Evolutionary conservation across 2,888 invertebrate genomes (phyloP), one percentile per base, ranked within the genome.

Genomic region (Lithophane leautieri): DNA sequence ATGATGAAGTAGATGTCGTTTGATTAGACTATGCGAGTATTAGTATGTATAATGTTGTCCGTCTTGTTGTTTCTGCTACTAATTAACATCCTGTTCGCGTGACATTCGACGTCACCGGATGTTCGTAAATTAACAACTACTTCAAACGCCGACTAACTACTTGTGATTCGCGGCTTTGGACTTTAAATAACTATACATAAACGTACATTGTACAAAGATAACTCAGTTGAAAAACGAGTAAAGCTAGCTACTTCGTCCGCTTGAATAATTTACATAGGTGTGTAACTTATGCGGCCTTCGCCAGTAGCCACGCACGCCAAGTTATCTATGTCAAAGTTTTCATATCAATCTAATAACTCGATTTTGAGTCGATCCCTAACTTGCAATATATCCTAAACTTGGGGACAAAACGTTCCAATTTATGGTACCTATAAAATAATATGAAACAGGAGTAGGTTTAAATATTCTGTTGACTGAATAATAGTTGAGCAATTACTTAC

Each of bases 121-220:
- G 70, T 75, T 82, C 65, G 70, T 60, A 65, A 73, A 81, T 84
- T 73, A 76, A 81, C 73, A 76, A 81, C 72, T 84, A 72, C 81
- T 75, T 67, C 75, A 84, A 84, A 84, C 50, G 75, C 28, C 44
- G 67, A 52, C 70, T 66, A 84, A 72, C 60, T 81, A 69, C 70
- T 71, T 76, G 67, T 68, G 72, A 81, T 67, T 80, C 75, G 75
- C 40, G 60, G 84, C 71, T 80, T 80, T 80, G n/a, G 56, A 72
- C 66, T 68, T 69, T 50, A 75, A 83, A 80, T 82, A 79, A 79
- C 68, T 81, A 25, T 60, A 72, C 34, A 19, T 68, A 54, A 67
- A 67, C 50, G 14, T 67, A 78, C 12, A 76, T 47, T 56, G 40
- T 68, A 40, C 4, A 60, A 4, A 52, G 65, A 61, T 70, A 63